Base-by-base conservation (phyloP, 2,113 vertebrate genomes). In the Hippocampus mohnikei region DNA sequence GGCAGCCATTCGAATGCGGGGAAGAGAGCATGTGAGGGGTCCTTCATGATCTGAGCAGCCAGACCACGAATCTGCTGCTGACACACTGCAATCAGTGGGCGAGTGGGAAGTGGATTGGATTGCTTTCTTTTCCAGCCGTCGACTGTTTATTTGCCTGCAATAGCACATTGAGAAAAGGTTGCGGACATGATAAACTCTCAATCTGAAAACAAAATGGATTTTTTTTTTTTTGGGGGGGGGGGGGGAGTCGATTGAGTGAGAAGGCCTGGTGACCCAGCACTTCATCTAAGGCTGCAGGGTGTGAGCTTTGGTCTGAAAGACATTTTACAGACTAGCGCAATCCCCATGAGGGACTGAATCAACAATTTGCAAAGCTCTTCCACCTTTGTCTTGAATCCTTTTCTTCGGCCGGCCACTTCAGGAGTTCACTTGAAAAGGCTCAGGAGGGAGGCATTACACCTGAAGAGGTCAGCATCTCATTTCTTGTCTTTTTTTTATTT, bases 291-390 rank as follows among this genome's bases (percentile, higher is more conserved):
- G 20, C 9, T 23, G 20, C 9, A 12, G 61, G 21, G 37, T 37
- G 27, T 60, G 58, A 29, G 11, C 10, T 23, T 21, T 12, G 20
- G 21, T 46, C 64, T 13, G 67, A 82, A 73, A 75, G 48, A 82
- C 55, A 27, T 25, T 5, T 25, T 27, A 42, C 9, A 58, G 23
- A 58, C 25, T 25, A 3, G 12, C 2, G 1, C 71, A 84, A 67
- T 85, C 72, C 78, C 72, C 77, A 61, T 33, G 66, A 75, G 66
- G 72, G 69, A 73, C 69, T 71, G 60, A 83, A 81, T 75, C 29
- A 67, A 76, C 79, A 71, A 67, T 83, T 69, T 46, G 66, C 44
- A 59, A 73, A 75, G 65, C 73, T 65, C 53, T 13, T 62, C 61
- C 72, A 7, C 7, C 46, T 77, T 46, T 67, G 59, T 76, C 79